Evolutionary conservation across 2,113 vertebrate species (phyloP).

Genomic region (Eulemur rufifrons): DNA sequence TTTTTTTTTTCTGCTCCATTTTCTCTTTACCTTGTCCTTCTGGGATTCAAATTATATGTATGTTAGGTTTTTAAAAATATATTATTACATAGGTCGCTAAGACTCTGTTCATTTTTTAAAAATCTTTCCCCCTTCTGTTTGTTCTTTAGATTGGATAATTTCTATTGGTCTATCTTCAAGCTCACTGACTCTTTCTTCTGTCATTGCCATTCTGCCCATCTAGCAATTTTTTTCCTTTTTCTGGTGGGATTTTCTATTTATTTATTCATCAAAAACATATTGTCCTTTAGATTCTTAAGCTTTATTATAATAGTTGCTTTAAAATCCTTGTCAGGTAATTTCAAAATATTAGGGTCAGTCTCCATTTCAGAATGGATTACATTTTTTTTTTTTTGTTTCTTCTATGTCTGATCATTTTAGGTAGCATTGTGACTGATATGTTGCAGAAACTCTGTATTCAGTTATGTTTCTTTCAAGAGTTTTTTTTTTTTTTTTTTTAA

Average conservation of each 20-base stretch:
- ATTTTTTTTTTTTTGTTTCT: neutral
- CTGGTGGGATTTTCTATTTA: neutral
- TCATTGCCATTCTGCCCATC: neutral
- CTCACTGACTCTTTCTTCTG: neutral
- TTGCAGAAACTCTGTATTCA: neutral
- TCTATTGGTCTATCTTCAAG: neutral
- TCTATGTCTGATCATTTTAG: neutral
- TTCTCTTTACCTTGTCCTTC: neutral
- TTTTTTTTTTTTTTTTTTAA: neutral
- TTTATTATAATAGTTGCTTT: neutral
- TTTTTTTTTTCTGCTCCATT: neutral
- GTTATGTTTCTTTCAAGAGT: neutral
- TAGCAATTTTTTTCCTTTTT: neutral
- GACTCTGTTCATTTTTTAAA: neutral
- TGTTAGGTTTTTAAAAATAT: neutral
- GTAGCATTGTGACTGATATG: neutral
- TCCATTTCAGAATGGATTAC: neutral
- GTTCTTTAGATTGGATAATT: neutral
- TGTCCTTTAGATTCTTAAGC: neutral
- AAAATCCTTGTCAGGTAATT: neutral
- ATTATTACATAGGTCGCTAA: neutral
- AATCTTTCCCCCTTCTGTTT: neutral
- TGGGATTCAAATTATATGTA: neutral
- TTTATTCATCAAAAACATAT: neutral
- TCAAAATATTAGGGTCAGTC: neutral